These are phyloP conservation scores for Drosophila nannoptera DNA, from an alignment of 1,140 invertebrate genomes.

Conservation along the genomic window DNA sequence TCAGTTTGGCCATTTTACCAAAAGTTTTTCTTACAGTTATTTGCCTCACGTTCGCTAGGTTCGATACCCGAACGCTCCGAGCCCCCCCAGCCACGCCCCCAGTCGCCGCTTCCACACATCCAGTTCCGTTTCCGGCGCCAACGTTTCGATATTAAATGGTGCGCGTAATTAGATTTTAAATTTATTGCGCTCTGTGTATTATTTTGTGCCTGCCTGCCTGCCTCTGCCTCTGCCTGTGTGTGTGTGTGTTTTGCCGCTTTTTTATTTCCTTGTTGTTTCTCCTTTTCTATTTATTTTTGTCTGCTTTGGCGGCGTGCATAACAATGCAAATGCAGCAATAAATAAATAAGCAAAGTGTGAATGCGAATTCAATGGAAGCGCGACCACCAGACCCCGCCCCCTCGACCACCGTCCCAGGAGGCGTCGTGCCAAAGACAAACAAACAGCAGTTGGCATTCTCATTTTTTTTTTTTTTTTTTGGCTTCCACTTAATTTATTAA, in stretches of 20 bases:
- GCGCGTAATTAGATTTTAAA: conserved; percentile 78
- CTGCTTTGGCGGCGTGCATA: conserved; percentile 68
- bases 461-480: background rate
- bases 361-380: conserved; percentile 59
- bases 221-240: no score
- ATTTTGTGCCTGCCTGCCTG: background rate
- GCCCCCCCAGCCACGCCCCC: background rate
- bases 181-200: conserved; percentile 61
- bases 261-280: background rate
- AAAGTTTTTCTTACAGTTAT: conserved; percentile 29
- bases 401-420: background rate
- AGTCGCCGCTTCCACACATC: conserved; percentile 5
- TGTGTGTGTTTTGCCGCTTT: conserved; percentile 32
- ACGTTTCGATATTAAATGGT: conserved; percentile 73
- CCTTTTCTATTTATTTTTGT: conserved; percentile 46
- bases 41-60: conserved; percentile 53
- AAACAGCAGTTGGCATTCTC: background rate
- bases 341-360: conserved; percentile 74
- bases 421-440: conserved; percentile 7
- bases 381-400: background rate
- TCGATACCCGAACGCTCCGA: background rate
- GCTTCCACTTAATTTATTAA: background rate
- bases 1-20: conserved; percentile 23
- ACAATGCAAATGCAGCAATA: conserved; percentile 73
- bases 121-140: conserved; percentile 47